These are phyloP conservation scores for Ophion obscuratus DNA, from an alignment of 2,888 invertebrate genomes.

Conservation along the genomic window DNA sequence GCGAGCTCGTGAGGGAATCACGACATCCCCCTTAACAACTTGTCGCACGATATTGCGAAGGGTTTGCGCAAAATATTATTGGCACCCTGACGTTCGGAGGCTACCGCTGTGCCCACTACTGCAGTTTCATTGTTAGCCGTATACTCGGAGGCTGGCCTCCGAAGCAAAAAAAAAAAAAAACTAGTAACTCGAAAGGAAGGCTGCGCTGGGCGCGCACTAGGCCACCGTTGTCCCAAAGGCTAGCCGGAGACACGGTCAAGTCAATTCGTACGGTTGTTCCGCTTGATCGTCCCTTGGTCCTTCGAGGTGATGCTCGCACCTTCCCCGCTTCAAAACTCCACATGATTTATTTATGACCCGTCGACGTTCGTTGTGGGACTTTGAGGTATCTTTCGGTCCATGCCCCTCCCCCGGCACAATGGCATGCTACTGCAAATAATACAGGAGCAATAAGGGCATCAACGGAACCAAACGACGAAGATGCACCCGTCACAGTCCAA, in stretches of 20 bases:
- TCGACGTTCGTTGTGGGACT: conserved; percentile 23
- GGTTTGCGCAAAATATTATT: conserved; percentile 74
- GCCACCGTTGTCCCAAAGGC: conserved; percentile 24
- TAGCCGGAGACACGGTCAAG: conserved; percentile 39
- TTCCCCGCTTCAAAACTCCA: conserved; percentile 45
- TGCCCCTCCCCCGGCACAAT: background rate
- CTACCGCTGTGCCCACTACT: conserved; percentile 30
- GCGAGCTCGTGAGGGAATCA: background rate
- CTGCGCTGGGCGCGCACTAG: conserved; percentile 8
- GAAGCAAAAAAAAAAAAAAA: conserved; percentile 2
- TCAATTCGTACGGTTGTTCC: conserved; percentile 37
- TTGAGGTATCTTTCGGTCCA: conserved; percentile 18
- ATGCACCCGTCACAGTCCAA: conserved; percentile 26
- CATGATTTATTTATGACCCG: conserved; percentile 71
- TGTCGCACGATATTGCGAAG: conserved; percentile 67
- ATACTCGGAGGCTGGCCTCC: background rate
- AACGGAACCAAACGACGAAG: conserved; percentile 14
- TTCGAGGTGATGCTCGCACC: conserved; percentile 40
- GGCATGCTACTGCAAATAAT: conserved; percentile 47
- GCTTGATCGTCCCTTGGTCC: conserved; percentile 24
- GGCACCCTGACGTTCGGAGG: conserved; percentile 56
- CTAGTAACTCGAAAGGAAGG: conserved; percentile 19
- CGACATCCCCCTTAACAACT: conserved; percentile 40
- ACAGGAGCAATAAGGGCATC: conserved; percentile 55
- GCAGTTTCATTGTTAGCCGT: conserved; percentile 15